These are phyloP conservation scores for Drosophila arizonae DNA, from an alignment of 1,140 invertebrate genomes.

Conservation along the genomic window DNA sequence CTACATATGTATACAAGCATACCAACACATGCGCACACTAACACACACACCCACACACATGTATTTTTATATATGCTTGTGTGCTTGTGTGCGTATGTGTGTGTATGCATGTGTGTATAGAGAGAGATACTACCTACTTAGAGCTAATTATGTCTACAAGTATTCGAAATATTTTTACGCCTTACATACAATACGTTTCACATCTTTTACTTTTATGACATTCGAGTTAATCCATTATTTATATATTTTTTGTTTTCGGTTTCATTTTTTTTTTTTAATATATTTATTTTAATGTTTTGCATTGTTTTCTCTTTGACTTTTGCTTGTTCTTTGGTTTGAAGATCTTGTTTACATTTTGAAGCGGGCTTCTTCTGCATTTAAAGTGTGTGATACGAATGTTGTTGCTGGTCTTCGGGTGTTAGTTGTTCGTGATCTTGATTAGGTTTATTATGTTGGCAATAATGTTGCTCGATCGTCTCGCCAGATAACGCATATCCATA, in stretches of 20 bases:
- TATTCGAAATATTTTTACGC: slow-evolving; percentile 41
- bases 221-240: slow-evolving; percentile 1
- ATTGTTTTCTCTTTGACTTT: slow-evolving; percentile 1
- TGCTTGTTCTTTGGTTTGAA: neutral
- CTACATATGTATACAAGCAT: slow-evolving; percentile 33
- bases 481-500: slow-evolving; percentile 17
- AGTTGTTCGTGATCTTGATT: slow-evolving; percentile 13
- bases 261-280: neutral
- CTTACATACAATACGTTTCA: slow-evolving; percentile 32
- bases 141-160: slow-evolving; percentile 33
- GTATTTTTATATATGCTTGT: neutral
- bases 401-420: slow-evolving; percentile 44
- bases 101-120: slow-evolving; percentile 1
- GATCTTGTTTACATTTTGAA: slow-evolving; percentile 21
- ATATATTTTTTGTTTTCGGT: neutral
- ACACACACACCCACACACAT: no score
- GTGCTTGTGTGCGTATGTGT: neutral
- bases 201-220: slow-evolving; percentile 17
- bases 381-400: slow-evolving; percentile 68
- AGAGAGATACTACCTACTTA: slow-evolving; percentile 42
- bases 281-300: slow-evolving; percentile 7
- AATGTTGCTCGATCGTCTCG: slow-evolving; percentile 13
- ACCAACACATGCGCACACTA: no score
- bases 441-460: slow-evolving; percentile 26
- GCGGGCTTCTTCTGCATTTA: slow-evolving; percentile 37